Evolutionary conservation across 2,797 vertebrate genomes (phyloP).

Genomic region (Pseudomugil tenellus): DNA sequence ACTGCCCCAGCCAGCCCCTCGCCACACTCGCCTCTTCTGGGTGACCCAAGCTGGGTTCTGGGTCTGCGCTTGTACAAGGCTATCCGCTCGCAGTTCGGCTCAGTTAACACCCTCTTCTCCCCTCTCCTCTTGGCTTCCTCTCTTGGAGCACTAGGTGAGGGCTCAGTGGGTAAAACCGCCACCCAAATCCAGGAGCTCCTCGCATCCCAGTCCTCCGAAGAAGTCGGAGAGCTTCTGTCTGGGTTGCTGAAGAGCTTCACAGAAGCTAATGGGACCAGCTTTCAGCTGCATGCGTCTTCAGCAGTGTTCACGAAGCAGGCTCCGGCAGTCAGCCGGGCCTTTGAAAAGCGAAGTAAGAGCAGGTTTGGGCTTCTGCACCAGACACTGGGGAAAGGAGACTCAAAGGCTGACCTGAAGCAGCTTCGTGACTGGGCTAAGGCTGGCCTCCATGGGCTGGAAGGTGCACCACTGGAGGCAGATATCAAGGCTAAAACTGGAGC

Average conservation of each 20-base stretch:
- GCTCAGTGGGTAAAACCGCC: constrained; percentile 65
- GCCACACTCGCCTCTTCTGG: constrained; percentile 28
- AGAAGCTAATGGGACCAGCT: constrained; percentile 62
- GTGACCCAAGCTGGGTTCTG: constrained; percentile 75
- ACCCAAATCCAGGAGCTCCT: constrained; percentile 70
- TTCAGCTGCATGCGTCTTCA: constrained; percentile 55
- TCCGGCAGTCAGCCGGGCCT: constrained; percentile 50
- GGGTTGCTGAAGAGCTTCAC: constrained; percentile 52
- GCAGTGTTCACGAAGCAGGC: constrained; percentile 73
- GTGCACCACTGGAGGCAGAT: constrained; percentile 37
- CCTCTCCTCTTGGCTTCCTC: constrained; percentile 73
- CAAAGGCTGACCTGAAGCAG: constrained; percentile 61
- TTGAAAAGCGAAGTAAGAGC: constrained; percentile 59
- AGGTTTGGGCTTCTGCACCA: constrained; percentile 63
- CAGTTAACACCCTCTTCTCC: constrained; percentile 70
- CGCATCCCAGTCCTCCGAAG: constrained; percentile 14
- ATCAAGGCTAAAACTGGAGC: constrained; percentile 65
- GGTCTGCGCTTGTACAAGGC: constrained; percentile 70
- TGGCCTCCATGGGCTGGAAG: constrained; percentile 54
- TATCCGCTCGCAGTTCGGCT: constrained; percentile 47
- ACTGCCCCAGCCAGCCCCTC: background rate
- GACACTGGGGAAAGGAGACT: constrained; percentile 58
- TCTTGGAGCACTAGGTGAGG: constrained; percentile 51
- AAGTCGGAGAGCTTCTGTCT: constrained; percentile 37
- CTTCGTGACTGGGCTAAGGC: constrained; percentile 69